Evolutionary conservation across 2,113 vertebrate species (phyloP), one percentile per base, ranked within the genome.

Genomic region (Grammomys surdaster): DNA sequence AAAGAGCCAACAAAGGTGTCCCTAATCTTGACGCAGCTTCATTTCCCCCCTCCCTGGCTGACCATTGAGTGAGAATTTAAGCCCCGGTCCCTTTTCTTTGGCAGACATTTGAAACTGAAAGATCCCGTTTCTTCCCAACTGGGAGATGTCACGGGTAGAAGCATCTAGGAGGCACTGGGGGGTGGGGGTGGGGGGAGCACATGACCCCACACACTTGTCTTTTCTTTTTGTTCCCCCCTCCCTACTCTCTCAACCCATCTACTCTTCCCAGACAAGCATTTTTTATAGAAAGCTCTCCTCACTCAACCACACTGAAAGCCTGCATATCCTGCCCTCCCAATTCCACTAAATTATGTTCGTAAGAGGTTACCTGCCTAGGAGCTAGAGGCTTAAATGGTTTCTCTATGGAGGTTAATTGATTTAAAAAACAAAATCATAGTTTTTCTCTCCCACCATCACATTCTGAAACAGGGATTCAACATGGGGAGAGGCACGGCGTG

Each of bases 51-150:
- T 91, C 56, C 43, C 96, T 91, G 92, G 85, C 92, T 82, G 85
- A 97, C 95, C 96, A 95, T 69, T 73, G 95, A 96, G 67, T 0
- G 81, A 96, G 95, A 97, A 97, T 92, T 95, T 95, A 97, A 97
- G 92, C 96, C 92, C 78, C 40, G 0, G 40, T 89, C 76, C 73
- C 88, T 96, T 95, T 96, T 97, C 95, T 97, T 75, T 67, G 76
- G 93, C 92, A 96, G 97, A 97, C 95, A 97, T 97, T 91, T 96
- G 97, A 98, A 96, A 97, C 97, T 69, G 89, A 93, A 95, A 94
- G 97, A 97, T 97, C 93, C 86, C 78, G 1, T 98, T 97, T 96
- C 97, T 95, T 94, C 95, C 88, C 88, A 96, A 82, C 13, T 26
- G 88, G 78, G 94, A 87, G 95, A 94, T 95, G 95, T 82, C 95